Base-by-base conservation (phyloP, 2,797 vertebrate species). In the Hirundo rustica region DNA sequence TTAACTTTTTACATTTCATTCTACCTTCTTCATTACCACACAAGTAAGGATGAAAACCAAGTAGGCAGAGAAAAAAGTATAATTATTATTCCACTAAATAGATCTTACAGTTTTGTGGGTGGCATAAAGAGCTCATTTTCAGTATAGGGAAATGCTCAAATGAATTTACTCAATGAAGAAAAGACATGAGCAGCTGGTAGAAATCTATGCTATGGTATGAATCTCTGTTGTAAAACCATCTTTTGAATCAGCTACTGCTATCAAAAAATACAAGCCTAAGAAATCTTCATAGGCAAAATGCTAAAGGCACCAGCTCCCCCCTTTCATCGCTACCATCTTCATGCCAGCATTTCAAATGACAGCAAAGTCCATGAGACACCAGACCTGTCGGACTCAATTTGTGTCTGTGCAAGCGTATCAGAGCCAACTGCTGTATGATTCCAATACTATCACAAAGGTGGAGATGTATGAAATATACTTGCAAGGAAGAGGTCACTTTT, bases 361-460 rank as follows among this genome's bases (percentile, higher is more conserved):
- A 98, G 97, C 97, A 96, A 98, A 98, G 98, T 98, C 97, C 97
- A 97, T 95, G 95, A 98, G 97, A 98, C 98, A 98, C 98, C 97
- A 97, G 97, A 98, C 97, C 98, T 98, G 98, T 98, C 97, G 32
- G 97, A 98, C 97, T 98, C 96, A 96, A 98, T 98, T 98, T 98
- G 98, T 96, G 95, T 98, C 97, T 97, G 93, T 96, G 97, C 94
- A 97, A 98, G 97, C 92, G 44, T 98, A 98, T 97, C 97, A 97
- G 94, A 97, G 96, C 98, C 98, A 98, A 98, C 97, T 98, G 98
- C 98, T 98, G 97, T 92, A 82, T 96, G 91, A 97, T 85, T 89
- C 70, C 89, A 97, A 23, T 75, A 88, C 82, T 95, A 95, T 95
- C 94, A 82, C 97, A 96, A 95, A 96, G 81, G 95, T 94, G 95